A percentile compares a stretch with the other conserved stretches of the same genome.
Conservation (phyloP, 1,140 invertebrate genomes). For the Branchinecta lindahli region DNA sequence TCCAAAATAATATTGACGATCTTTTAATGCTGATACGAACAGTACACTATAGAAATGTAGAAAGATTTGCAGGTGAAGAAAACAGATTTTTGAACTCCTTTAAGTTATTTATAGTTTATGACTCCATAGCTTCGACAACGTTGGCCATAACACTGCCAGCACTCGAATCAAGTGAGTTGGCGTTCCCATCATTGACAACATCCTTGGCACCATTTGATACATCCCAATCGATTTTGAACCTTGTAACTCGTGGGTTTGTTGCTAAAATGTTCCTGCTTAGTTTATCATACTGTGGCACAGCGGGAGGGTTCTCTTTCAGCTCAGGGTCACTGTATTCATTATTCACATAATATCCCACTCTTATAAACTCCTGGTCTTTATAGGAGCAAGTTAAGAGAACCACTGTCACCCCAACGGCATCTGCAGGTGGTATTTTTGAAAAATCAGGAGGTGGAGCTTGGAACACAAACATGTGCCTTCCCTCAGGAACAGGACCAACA, state of each 20-base stretch:
- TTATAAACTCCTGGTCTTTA: constrained; percentile 78
- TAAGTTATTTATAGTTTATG: constrained; percentile 13
- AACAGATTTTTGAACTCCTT: no score
- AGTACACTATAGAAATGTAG: no score
- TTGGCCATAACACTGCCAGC: background rate
- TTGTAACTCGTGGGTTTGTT: constrained; percentile 81
- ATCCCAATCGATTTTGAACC: constrained; percentile 97
- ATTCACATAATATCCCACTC: constrained; percentile 97
- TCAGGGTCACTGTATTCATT: constrained; percentile 92
- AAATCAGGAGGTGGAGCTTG: constrained; percentile 90
- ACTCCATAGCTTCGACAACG: constrained; percentile 10
- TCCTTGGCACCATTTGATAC: constrained; percentile 35
- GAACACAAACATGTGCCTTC: constrained; percentile 93
- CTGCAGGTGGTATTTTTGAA: constrained; percentile 77
- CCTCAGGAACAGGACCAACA: constrained; percentile 93
- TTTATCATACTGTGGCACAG: constrained; percentile 81
- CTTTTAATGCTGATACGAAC: no score
- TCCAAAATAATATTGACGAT: no score
- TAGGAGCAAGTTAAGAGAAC: constrained; percentile 92
- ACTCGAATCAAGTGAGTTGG: background rate
- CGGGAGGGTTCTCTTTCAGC: constrained; percentile 82
- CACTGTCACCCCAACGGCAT: constrained; percentile 92
- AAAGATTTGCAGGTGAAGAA: no score
- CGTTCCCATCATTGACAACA: background rate
- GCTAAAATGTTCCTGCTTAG: constrained; percentile 80